phyloP scores from a whole-genome alignment of 2,797 vertebrate genomes.

The Synaphobranchus kaupii region DNA sequence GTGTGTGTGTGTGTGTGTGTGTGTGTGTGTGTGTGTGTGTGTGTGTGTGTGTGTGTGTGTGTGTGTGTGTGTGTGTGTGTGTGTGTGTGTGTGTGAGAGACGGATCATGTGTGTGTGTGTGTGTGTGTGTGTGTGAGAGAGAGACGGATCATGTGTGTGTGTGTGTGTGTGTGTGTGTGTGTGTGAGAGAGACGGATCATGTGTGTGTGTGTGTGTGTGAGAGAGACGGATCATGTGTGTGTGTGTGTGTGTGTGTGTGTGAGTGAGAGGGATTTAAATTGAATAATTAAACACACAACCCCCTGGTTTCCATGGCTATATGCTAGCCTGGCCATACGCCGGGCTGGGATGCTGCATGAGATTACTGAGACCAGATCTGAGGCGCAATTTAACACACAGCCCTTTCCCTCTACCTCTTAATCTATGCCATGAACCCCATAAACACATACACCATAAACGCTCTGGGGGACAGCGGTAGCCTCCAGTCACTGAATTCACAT shows the following conservation, averaged over 20 bases:
- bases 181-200: too few relatives aligned
- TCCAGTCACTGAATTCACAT: too few relatives aligned
- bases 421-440: neutral
- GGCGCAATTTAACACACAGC: neutral
- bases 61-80: neutral
- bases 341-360: neutral
- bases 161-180: too few relatives aligned
- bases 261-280: conserved; percentile 28
- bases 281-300: conserved; percentile 17
- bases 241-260: neutral
- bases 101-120: neutral
- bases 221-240: neutral
- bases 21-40: neutral
- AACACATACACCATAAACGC: neutral
- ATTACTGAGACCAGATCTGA: neutral
- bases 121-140: conserved; percentile 12
- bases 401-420: neutral
- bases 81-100: neutral
- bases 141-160: neutral
- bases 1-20: conserved; percentile 47
- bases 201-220: conserved; percentile 18
- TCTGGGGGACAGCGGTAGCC: too few relatives aligned
- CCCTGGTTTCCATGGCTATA: neutral
- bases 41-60: conserved; percentile 20
- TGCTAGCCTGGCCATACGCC: neutral